Evolutionary conservation across 2,888 invertebrate genomes (phyloP).

Genomic region (Gari tellinella): DNA sequence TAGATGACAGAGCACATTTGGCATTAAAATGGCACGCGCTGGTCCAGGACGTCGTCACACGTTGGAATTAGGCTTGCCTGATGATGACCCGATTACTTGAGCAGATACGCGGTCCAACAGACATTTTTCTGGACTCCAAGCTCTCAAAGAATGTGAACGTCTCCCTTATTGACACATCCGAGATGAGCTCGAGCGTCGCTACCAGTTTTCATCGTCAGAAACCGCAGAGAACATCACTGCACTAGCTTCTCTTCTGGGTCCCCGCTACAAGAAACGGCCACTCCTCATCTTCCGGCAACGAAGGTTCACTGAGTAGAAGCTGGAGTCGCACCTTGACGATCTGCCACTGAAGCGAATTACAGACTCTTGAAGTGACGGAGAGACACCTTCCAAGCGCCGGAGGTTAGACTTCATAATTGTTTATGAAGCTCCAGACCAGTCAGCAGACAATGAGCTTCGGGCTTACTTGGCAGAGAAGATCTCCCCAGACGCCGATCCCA

Average conservation of each 20-base stretch:
- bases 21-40: slow-evolving; percentile 24
- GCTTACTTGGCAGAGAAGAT: too few species aligned
- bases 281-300: slow-evolving; percentile 19
- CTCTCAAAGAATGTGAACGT: slow-evolving; percentile 19
- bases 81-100: slow-evolving; percentile 27
- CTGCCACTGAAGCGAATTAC: slow-evolving; percentile 9
- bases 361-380: too few species aligned
- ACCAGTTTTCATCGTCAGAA: neutral
- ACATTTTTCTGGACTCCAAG: slow-evolving; percentile 20
- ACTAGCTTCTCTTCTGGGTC: slow-evolving; percentile 23
- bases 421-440: too few species aligned
- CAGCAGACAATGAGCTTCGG: too few species aligned
- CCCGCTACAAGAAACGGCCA: slow-evolving; percentile 18
- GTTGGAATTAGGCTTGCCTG: slow-evolving; percentile 30
- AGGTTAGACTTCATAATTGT: too few species aligned
- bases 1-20: slow-evolving; percentile 10
- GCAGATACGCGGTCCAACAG: slow-evolving; percentile 19
- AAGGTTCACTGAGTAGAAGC: neutral
- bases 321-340: slow-evolving; percentile 19
- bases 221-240: slow-evolving; percentile 9
- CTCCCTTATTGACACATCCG: neutral
- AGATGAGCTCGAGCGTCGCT: slow-evolving; percentile 1
- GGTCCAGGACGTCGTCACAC: slow-evolving; percentile 16
- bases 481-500: too few species aligned
- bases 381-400: too few species aligned